Evolutionary conservation across 2,888 invertebrate species (phyloP), one percentile per base, ranked within the genome.

Genomic region (Oxystoma pomonae): DNA sequence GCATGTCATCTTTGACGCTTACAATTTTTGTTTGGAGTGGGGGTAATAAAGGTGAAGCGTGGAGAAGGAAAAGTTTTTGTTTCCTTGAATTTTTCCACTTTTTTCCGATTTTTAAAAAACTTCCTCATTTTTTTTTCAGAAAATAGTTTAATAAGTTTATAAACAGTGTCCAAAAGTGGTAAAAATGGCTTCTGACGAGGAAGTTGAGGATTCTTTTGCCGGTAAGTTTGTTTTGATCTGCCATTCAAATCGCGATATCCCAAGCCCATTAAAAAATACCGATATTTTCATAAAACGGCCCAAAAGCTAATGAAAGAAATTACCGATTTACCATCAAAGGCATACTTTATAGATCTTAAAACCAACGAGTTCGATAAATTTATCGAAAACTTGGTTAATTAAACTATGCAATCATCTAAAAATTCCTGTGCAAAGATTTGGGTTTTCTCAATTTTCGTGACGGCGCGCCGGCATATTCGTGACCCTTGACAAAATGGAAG

Each of bases 181-280:
- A 60, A 67, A 53, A 81, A 92, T 92, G 92, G 92, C 92, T 81
- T 92, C 92, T 70, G 92, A 92, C 77, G 92, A 92, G 78, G 92
- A 92, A 83, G 88, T 92, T 80, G 92, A 92, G 76, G 93, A 92
- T 80, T 90, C 88, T 80, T 90, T 88, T 79, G 91, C 90, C 85
- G 92, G 93, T 92, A 85, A 91, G 89, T 82, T 75, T 75, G 73
- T 72, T 73, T 72, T 75, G 74, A 75, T 63, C 35, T 50, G 18
- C 62, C 35, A 35, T 17, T 35, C 53, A 16, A 19, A 53, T 53
- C 19, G 53, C 17, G 53, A 53, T 53, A 53, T 53, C 17, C n/a
- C 53, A 58, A 20, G 61, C 64, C 58, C 49, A 20, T 16, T 63
- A 57, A 62, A 64, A 67, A 66, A 65, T 66, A 53, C 58, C 50